Evolutionary conservation across 2,797 vertebrate species (phyloP).

Genomic region (Pseudochaenichthys georgianus): DNA sequence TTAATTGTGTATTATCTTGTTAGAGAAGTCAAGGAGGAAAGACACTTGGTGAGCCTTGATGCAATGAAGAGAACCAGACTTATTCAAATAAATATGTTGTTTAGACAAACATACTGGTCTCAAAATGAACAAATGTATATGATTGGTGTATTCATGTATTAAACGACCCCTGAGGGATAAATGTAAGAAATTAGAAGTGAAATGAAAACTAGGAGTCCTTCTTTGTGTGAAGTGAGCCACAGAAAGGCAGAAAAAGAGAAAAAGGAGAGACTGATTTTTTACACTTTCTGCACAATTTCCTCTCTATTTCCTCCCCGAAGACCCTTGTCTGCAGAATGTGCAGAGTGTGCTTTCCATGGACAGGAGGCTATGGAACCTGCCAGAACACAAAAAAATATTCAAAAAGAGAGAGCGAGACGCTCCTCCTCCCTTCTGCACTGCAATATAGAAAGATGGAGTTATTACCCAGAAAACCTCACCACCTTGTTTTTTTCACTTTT

Average conservation of each 20-base stretch:
- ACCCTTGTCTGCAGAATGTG: constrained; percentile 87
- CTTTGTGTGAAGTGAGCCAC: constrained; percentile 73
- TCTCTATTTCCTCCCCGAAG: constrained; percentile 89
- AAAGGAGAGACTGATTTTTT: constrained; percentile 75
- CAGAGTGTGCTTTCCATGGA: constrained; percentile 85
- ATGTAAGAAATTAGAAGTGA: constrained; percentile 59
- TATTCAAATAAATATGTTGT: constrained; percentile 25
- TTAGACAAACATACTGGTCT: not conserved
- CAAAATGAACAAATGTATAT: not conserved
- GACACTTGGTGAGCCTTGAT: constrained; percentile 2
- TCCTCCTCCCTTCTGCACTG: constrained; percentile 59
- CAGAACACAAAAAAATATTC: constrained; percentile 64
- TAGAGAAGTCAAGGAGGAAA: constrained; percentile 9
- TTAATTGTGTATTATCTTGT: constrained; percentile 38
- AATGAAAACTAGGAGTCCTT: constrained; percentile 77
- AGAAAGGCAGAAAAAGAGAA: constrained; percentile 61
- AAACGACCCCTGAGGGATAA: constrained; percentile 28
- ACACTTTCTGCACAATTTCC: constrained; percentile 90
- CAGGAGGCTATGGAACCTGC: constrained; percentile 80
- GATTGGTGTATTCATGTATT: constrained; percentile 11
- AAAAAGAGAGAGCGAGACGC: constrained; percentile 48
- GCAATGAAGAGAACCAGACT: constrained; percentile 6
- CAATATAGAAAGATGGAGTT: constrained; percentile 79
- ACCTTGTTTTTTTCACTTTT: constrained; percentile 72
- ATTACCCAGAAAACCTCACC: constrained; percentile 81